These are phyloP conservation scores for Holothuria leucospilota DNA, from an alignment of 53 echinoderm and acorn worm genomes.

Conservation along the genomic window DNA sequence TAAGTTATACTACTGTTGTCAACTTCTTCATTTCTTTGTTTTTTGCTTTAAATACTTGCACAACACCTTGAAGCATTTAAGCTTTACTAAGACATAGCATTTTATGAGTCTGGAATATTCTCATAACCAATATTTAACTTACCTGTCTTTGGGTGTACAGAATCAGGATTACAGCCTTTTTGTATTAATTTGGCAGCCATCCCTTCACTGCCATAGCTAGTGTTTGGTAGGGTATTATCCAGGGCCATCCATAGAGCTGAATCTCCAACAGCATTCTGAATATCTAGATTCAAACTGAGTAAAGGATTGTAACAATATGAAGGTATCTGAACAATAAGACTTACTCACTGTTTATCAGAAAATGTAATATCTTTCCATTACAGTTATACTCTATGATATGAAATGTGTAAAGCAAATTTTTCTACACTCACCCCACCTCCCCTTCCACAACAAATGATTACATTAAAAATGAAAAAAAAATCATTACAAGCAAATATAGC, in stretches of 20 bases:
- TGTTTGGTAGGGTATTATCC: conserved; percentile 65
- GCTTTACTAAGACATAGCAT: too few species aligned
- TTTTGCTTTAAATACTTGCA: neutral
- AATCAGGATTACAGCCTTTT: conserved; percentile 91
- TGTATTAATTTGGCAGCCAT: conserved; percentile 89
- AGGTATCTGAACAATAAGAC: too few species aligned
- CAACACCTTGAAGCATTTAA: neutral
- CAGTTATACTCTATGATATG: too few species aligned
- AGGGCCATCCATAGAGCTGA: conserved; percentile 87
- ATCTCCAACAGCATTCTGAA: conserved; percentile 85
- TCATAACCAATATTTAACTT: neutral
- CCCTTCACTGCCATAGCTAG: conserved; percentile 74
- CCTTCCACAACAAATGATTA: too few species aligned
- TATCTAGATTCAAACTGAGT: conserved; percentile 82
- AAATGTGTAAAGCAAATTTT: too few species aligned
- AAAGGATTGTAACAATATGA: neutral
- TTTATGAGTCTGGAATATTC: too few species aligned
- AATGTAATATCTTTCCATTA: too few species aligned
- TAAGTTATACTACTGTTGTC: too few species aligned
- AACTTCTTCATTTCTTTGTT: neutral
- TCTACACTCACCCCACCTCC: too few species aligned
- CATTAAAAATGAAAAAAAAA: too few species aligned
- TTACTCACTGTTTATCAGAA: too few species aligned
- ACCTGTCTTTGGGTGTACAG: conserved; percentile 92
- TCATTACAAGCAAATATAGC: too few species aligned